These are phyloP conservation scores for Hypanus sabinus DNA, from an alignment of 2,113 vertebrate genomes.

Conservation along the genomic window DNA sequence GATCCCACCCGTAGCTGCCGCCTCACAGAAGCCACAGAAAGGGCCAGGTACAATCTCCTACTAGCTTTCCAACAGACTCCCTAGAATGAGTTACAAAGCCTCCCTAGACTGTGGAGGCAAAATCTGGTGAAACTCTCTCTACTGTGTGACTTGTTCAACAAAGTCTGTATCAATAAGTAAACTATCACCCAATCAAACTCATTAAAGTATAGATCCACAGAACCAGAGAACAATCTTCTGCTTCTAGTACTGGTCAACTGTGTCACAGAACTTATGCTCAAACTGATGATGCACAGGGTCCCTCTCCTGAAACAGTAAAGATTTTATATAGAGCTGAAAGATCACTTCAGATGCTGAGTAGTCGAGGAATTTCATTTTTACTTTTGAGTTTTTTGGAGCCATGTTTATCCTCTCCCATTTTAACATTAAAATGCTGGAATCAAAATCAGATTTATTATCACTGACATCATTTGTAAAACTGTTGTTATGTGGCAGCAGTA, in stretches of 20 bases:
- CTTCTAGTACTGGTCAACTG: not conserved
- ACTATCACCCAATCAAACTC: not conserved
- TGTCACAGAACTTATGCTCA: no score
- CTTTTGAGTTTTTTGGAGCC: not conserved
- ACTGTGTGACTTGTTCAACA: not conserved
- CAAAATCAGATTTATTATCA: no score
- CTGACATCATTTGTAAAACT: no score
- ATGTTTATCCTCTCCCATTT: not conserved
- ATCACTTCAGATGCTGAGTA: not conserved
- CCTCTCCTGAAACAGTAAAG: not conserved
- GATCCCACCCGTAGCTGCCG: not conserved
- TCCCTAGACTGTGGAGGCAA: not conserved
- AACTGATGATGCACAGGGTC: not conserved
- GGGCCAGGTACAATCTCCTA: not conserved
- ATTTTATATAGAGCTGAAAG: not conserved
- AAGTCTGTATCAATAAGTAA: not conserved
- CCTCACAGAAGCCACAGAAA: slow-evolving; percentile 25
- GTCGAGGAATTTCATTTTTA: not conserved
- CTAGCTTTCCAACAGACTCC: not conserved
- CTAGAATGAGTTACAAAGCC: not conserved
- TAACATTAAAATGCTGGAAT: not conserved
- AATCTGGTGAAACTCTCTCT: not conserved
- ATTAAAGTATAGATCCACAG: not conserved
- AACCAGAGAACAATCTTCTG: not conserved
- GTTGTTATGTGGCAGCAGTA: no score